phyloP scores from a whole-genome alignment of 2,797 vertebrate species.

The Labroides dimidiatus region DNA sequence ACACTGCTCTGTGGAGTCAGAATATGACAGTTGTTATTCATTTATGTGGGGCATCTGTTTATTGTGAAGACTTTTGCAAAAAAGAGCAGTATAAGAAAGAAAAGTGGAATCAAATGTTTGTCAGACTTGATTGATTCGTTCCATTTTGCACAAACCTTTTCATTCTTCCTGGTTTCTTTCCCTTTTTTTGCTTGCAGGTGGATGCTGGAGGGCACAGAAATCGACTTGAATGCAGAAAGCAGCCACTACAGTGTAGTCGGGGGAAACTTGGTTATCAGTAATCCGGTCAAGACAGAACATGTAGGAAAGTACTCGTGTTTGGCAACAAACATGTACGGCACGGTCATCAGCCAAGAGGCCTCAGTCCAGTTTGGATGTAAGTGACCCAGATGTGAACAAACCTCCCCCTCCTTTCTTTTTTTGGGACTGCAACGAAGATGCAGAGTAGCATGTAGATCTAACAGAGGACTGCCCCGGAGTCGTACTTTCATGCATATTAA shows the following conservation, averaged over 20 bases:
- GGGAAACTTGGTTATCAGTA: slow-evolving; percentile 92
- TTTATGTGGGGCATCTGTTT: neutral
- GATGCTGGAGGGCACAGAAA: slow-evolving; percentile 87
- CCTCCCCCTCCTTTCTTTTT: neutral
- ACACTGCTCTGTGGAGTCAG: slow-evolving; percentile 17
- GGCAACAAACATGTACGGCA: slow-evolving; percentile 90
- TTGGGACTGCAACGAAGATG: slow-evolving; percentile 5
- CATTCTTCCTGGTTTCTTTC: slow-evolving; percentile 39
- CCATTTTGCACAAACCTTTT: slow-evolving; percentile 23
- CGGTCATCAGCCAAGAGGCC: slow-evolving; percentile 90
- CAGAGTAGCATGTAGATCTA: slow-evolving; percentile 24
- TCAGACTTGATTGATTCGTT: neutral
- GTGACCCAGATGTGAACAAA: slow-evolving; percentile 57
- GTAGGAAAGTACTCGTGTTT: slow-evolving; percentile 91
- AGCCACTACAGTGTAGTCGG: slow-evolving; percentile 89
- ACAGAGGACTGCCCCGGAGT: slow-evolving; percentile 21
- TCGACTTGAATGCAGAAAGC: slow-evolving; percentile 83
- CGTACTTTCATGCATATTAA: slow-evolving; percentile 52
- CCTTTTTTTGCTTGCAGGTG: slow-evolving; percentile 83
- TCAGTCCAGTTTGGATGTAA: slow-evolving; percentile 95
- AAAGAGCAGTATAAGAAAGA: neutral
- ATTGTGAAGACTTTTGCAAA: neutral
- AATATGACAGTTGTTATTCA: slow-evolving; percentile 9
- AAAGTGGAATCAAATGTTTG: neutral
- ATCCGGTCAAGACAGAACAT: slow-evolving; percentile 88